Evolutionary conservation across 2,888 invertebrate species (phyloP).

Genomic region (Lasioglossum figueresi): DNA sequence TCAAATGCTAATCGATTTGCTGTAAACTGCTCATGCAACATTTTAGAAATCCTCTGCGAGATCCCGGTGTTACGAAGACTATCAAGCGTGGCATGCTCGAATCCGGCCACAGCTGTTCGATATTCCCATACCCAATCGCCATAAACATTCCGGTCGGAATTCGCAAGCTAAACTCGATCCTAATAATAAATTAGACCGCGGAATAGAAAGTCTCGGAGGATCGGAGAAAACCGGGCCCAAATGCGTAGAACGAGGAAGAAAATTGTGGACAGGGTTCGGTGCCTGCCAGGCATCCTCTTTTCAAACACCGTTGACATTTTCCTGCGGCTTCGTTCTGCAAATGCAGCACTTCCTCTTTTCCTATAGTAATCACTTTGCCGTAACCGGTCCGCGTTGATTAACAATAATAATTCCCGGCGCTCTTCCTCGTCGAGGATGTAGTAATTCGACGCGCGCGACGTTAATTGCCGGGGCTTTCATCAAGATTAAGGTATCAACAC

Average conservation of each 20-base stretch:
- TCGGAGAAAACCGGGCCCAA: conserved; percentile 22
- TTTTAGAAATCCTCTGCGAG: too few relatives aligned
- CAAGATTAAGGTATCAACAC: conserved; percentile 65
- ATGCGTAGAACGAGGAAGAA: conserved; percentile 38
- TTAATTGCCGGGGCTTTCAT: conserved; percentile 69
- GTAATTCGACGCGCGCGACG: conserved; percentile 59
- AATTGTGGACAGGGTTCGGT: conserved; percentile 26
- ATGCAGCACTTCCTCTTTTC: conserved; percentile 25
- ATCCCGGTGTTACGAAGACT: too few relatives aligned
- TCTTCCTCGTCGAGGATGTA: conserved; percentile 46
- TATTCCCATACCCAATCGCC: background rate
- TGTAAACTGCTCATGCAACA: too few relatives aligned
- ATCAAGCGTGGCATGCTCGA: background rate
- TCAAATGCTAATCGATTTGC: too few relatives aligned
- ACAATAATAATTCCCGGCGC: conserved; percentile 39
- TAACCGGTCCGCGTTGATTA: conserved; percentile 51
- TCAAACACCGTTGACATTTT: conserved; percentile 38
- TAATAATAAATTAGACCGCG: conserved; percentile 75
- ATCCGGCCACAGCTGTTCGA: background rate
- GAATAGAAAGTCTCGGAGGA: conserved; percentile 75
- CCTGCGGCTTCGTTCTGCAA: background rate
- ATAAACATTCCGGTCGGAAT: conserved; percentile 23
- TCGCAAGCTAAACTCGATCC: conserved; percentile 12
- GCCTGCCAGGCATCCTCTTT: background rate
- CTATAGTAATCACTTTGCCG: conserved; percentile 38